These are phyloP conservation scores for Leucoraja ocellata DNA, from an alignment of 2,797 vertebrate genomes.

Conservation along the genomic window DNA sequence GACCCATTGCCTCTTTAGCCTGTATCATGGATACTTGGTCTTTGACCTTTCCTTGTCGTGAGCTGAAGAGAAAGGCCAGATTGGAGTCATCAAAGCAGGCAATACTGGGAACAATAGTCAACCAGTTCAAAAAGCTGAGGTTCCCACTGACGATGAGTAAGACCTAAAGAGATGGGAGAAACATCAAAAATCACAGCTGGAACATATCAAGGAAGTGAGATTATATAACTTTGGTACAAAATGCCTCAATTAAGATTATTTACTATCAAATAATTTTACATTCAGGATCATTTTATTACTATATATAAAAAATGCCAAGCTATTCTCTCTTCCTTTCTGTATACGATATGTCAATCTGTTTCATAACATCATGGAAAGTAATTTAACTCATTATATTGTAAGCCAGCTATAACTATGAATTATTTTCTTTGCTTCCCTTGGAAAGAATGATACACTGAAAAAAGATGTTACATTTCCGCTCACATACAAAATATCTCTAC, in stretches of 20 bases:
- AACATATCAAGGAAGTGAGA: background rate
- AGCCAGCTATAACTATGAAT: background rate
- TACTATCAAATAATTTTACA: slow-evolving; percentile 22
- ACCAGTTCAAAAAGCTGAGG: slow-evolving; percentile 94
- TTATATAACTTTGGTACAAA: background rate
- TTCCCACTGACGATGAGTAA: slow-evolving; percentile 82
- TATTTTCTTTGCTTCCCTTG: background rate
- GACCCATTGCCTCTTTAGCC: background rate
- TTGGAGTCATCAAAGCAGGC: slow-evolving; percentile 81
- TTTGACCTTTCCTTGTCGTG: slow-evolving; percentile 47
- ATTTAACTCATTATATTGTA: background rate
- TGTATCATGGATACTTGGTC: slow-evolving; percentile 56
- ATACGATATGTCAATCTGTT: slow-evolving; percentile 17
- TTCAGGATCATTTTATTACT: background rate
- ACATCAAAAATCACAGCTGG: slow-evolving; percentile 20
- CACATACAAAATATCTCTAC: background rate
- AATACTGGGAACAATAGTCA: slow-evolving; percentile 83
- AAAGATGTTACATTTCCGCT: background rate
- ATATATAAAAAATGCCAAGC: slow-evolving; percentile 4
- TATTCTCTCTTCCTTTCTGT: background rate
- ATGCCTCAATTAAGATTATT: background rate
- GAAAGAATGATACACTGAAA: background rate
- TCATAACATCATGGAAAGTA: background rate
- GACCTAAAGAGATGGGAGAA: slow-evolving; percentile 53
- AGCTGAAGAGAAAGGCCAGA: slow-evolving; percentile 65